phyloP scores from a whole-genome alignment of 2,797 vertebrate genomes.

The Taenioides sp. region DNA sequence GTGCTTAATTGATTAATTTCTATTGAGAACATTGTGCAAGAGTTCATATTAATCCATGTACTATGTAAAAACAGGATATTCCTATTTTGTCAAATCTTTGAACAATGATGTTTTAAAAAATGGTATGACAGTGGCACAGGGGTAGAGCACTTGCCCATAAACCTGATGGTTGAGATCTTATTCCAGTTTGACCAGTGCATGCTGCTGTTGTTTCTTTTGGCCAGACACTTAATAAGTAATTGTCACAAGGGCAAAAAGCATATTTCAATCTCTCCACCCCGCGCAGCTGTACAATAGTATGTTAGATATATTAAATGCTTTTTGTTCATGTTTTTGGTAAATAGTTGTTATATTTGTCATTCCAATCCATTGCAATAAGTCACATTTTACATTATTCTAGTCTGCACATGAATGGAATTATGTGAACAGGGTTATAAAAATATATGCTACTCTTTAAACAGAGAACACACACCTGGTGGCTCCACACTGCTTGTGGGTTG shows the following conservation, averaged over 20 bases:
- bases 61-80: neutral
- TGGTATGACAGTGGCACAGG: too few relatives aligned
- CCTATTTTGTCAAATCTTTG: neutral
- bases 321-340: neutral
- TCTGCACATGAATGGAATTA: neutral
- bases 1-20: neutral
- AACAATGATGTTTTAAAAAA: neutral
- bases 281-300: neutral
- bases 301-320: neutral
- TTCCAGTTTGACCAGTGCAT: too few relatives aligned
- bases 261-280: neutral
- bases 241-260: neutral
- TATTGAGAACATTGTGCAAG: neutral
- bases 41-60: too few relatives aligned
- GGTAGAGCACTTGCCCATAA: too few relatives aligned
- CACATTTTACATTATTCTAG: neutral
- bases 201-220: too few relatives aligned
- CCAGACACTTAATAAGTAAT: neutral
- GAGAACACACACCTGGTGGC: conserved; percentile 19
- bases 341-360: neutral
- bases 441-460: conserved; percentile 1
- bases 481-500: conserved; percentile 1
- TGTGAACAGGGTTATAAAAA: neutral
- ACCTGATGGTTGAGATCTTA: too few relatives aligned
- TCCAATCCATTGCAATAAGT: neutral